These are phyloP conservation scores for Microtus oregoni DNA, from an alignment of 2,113 vertebrate genomes.

Conservation along the genomic window DNA sequence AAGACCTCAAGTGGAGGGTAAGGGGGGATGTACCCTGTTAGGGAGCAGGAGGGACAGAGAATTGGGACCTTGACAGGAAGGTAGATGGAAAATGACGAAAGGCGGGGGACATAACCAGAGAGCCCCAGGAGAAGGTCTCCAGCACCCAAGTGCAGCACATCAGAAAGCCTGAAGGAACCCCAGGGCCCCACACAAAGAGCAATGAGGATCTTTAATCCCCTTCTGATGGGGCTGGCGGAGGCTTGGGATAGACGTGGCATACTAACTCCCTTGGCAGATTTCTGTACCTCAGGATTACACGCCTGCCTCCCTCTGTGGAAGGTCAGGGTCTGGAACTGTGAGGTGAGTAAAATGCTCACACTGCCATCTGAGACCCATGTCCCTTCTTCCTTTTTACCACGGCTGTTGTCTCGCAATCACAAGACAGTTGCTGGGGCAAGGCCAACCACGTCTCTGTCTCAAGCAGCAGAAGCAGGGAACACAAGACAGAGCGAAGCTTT, in stretches of 20 bases:
- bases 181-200: rapidly evolving
- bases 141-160: no score
- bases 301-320: background rate
- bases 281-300: background rate
- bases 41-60: background rate
- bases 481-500: background rate
- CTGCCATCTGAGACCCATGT: background rate
- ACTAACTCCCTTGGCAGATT: no score
- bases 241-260: rapidly evolving
- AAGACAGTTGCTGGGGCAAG: background rate
- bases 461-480: background rate
- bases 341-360: background rate
- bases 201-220: background rate
- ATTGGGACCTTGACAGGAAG: background rate
- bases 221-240: background rate
- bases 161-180: background rate
- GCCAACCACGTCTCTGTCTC: background rate
- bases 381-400: background rate
- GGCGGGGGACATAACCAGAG: background rate
- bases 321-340: background rate
- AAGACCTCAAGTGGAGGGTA: background rate
- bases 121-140: rapidly evolving
- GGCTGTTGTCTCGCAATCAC: background rate
- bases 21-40: background rate
- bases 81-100: background rate